Conservation (phyloP, 2,888 invertebrate species). For the Carcina quercana region DNA sequence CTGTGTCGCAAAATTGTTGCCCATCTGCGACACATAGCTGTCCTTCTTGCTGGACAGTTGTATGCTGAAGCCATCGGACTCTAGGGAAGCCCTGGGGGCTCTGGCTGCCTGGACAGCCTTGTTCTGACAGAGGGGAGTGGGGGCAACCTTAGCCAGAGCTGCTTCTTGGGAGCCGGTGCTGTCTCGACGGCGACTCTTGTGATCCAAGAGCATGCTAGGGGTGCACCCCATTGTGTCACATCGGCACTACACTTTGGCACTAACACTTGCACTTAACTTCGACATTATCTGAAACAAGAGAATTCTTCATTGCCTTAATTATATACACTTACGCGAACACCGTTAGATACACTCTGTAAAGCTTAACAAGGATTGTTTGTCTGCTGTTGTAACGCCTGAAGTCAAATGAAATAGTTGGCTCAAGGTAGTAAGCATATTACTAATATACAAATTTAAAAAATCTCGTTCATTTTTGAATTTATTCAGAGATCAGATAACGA, state of each 20-base stretch:
- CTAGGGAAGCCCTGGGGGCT: slow-evolving; percentile 63
- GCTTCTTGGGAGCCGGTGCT: slow-evolving; percentile 68
- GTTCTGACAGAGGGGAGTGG: slow-evolving; percentile 54
- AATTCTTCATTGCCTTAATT: no score
- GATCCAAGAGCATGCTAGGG: slow-evolving; percentile 77
- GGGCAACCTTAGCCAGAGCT: slow-evolving; percentile 59
- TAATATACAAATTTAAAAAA: no score
- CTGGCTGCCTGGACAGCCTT: slow-evolving; percentile 61
- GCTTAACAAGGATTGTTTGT: no score
- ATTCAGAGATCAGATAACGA: no score
- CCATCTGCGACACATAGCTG: slow-evolving; percentile 72
- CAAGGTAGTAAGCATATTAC: no score
- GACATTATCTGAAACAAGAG: slow-evolving; percentile 50
- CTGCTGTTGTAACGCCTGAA: no score
- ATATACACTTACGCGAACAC: no score
- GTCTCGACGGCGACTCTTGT: slow-evolving; percentile 73
- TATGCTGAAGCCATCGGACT: slow-evolving; percentile 69
- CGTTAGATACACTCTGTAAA: no score
- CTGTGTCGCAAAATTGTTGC: slow-evolving; percentile 68
- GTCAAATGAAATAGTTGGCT: no score
- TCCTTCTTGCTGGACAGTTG: slow-evolving; percentile 68
- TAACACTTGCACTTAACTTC: slow-evolving; percentile 39
- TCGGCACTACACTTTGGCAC: slow-evolving; percentile 65
- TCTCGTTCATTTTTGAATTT: no score
- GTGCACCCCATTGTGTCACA: slow-evolving; percentile 74